Percentiles rank a stretch among this genome's conserved stretches.
Evolutionary conservation across 2,888 invertebrate species (phyloP).

Genomic region (Hirudinaria manillensis): DNA sequence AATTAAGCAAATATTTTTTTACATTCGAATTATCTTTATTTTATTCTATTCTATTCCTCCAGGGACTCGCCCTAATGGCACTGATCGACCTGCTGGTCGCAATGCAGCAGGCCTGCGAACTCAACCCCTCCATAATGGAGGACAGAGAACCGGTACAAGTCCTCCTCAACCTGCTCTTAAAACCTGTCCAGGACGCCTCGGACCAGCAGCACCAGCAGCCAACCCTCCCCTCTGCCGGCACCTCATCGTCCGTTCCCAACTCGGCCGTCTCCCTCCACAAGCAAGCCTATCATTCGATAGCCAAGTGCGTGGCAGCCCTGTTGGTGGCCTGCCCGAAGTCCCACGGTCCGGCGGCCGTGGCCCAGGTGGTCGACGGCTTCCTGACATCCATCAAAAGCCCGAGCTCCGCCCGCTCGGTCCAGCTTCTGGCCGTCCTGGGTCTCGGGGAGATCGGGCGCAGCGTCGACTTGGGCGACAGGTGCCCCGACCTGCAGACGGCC

Average conservation of each 20-base stretch:
- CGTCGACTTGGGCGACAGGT: neutral
- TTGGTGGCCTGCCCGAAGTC: slow-evolving; percentile 62
- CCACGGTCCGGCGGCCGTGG: slow-evolving; percentile 57
- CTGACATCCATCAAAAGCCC: slow-evolving; percentile 53
- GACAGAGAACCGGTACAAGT: slow-evolving; percentile 58
- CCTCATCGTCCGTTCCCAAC: neutral
- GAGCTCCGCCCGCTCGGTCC: slow-evolving; percentile 59
- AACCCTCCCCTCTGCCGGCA: neutral
- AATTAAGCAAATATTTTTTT: too few relatives aligned
- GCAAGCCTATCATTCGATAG: slow-evolving; percentile 83
- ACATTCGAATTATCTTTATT: too few relatives aligned
- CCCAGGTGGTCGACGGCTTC: slow-evolving; percentile 55
- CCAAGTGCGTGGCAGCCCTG: slow-evolving; percentile 90
- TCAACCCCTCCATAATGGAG: slow-evolving; percentile 60
- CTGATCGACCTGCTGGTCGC: slow-evolving; percentile 87
- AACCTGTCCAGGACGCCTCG: slow-evolving; percentile 16
- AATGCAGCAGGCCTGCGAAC: neutral
- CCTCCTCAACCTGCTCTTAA: slow-evolving; percentile 6
- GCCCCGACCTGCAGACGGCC: slow-evolving; percentile 49
- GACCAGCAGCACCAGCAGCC: slow-evolving; percentile 1
- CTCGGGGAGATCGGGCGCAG: slow-evolving; percentile 84
- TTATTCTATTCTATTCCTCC: too few relatives aligned
- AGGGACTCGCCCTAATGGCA: slow-evolving; percentile 72
- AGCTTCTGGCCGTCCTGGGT: slow-evolving; percentile 85
- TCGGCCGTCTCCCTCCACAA: slow-evolving; percentile 8